Conservation (phyloP, 2,113 vertebrate species). For the Colossoma macropomum region DNA sequence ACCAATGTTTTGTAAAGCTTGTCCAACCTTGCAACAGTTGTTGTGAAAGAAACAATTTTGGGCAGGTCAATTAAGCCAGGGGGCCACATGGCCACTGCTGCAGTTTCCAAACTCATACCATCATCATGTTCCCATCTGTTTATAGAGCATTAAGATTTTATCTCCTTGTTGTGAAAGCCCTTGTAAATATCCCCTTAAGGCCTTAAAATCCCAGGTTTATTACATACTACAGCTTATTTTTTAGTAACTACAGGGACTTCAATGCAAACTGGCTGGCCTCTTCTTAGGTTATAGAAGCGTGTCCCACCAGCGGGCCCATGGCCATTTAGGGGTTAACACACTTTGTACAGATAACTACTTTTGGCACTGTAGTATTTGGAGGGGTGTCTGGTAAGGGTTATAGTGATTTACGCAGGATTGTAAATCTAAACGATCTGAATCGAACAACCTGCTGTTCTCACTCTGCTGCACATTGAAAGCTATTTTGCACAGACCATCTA, state of each 20-base stretch:
- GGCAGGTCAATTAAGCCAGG: neutral
- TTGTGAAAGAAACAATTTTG: no score
- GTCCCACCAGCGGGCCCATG: no score
- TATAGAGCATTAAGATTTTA: neutral
- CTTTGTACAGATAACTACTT: constrained; percentile 24
- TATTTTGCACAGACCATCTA: constrained; percentile 40
- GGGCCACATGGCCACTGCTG: neutral
- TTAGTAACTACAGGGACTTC: no score
- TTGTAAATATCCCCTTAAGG: neutral
- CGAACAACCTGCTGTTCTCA: constrained; percentile 38
- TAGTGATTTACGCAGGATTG: constrained; percentile 39
- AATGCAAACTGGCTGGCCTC: no score
- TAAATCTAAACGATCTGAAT: constrained; percentile 50
- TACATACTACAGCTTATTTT: no score
- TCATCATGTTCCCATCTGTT: constrained; percentile 15
- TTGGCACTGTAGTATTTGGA: constrained; percentile 25
- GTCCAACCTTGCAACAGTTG: no score
- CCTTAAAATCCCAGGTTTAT: no score
- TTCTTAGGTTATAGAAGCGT: no score
- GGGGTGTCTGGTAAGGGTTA: constrained; percentile 3
- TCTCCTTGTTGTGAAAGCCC: neutral
- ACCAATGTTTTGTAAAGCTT: no score
- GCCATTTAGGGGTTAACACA: no score
- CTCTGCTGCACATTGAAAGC: constrained; percentile 41
- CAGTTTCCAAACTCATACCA: neutral